These are phyloP conservation scores for Ostrea denselamellosa DNA, from an alignment of 1,140 invertebrate genomes.

Conservation along the genomic window DNA sequence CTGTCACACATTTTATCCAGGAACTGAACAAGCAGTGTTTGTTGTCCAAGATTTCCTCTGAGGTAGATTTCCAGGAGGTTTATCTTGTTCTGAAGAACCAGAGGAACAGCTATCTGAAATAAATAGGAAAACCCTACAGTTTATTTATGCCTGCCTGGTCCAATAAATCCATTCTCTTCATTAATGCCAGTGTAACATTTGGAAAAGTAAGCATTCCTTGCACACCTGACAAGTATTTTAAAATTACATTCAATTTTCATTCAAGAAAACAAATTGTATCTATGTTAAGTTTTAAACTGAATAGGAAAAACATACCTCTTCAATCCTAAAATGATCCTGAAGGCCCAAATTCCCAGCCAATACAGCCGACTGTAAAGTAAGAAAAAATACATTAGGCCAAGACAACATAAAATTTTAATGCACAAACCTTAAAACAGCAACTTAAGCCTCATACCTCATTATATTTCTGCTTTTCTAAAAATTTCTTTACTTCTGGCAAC, in stretches of 20 bases:
- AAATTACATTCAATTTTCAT: neutral
- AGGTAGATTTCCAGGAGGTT: conserved; percentile 85
- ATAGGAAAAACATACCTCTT: conserved; percentile 77
- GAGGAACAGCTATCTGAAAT: conserved; percentile 82
- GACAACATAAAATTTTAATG: neutral
- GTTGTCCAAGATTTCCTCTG: conserved; percentile 81
- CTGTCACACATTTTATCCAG: conserved; percentile 80
- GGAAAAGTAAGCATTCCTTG: too few relatives aligned
- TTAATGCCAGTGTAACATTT: too few relatives aligned
- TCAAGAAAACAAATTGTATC: neutral
- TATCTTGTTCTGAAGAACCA: conserved; percentile 87
- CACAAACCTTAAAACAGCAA: neutral
- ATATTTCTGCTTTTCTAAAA: conserved; percentile 65
- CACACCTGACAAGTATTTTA: neutral
- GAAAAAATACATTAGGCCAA: neutral
- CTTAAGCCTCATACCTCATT: conserved; percentile 65
- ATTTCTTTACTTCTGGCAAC: conserved; percentile 60
- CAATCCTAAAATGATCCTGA: conserved; percentile 83
- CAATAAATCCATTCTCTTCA: too few relatives aligned
- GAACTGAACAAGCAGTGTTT: conserved; percentile 82
- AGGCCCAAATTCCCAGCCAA: conserved; percentile 83
- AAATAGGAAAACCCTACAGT: neutral
- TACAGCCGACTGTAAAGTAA: conserved; percentile 79
- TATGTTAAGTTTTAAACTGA: neutral
- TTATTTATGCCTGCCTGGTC: neutral